Percentiles rank a stretch among this genome's conserved stretches.
Evolutionary conservation across 2,888 invertebrate species (phyloP).

Genomic region (Eupelmus urozonus): DNA sequence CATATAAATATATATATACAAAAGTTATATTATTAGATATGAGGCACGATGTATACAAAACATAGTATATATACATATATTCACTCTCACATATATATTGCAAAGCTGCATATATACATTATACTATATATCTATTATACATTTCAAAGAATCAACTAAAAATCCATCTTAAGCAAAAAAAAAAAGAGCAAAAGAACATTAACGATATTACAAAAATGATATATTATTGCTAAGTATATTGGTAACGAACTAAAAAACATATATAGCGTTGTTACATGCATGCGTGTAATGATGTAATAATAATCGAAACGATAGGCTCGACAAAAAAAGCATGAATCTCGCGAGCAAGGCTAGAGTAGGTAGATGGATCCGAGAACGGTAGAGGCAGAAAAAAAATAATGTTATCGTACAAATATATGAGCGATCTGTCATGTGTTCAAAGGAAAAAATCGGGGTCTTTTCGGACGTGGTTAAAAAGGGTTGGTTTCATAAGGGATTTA

Average conservation of each 20-base stretch:
- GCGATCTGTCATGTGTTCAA: constrained; percentile 77
- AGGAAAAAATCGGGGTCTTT: constrained; percentile 65
- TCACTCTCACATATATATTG: constrained; percentile 53
- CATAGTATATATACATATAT: constrained; percentile 59
- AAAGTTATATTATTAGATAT: constrained; percentile 60
- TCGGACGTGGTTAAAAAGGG: constrained; percentile 63
- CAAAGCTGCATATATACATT: constrained; percentile 58
- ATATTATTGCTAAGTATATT: constrained; percentile 61
- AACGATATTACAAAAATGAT: constrained; percentile 62
- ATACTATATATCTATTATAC: constrained; percentile 59
- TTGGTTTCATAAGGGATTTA: constrained; percentile 67
- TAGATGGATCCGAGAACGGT: constrained; percentile 68
- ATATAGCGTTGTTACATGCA: constrained; percentile 62
- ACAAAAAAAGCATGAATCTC: constrained; percentile 71
- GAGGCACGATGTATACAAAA: constrained; percentile 64
- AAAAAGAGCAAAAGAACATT: constrained; percentile 49
- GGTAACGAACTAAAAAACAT: constrained; percentile 58
- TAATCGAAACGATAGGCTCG: constrained; percentile 70
- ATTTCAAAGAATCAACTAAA: constrained; percentile 52
- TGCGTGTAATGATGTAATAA: constrained; percentile 66
- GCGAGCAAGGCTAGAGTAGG: constrained; percentile 76
- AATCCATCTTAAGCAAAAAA: constrained; percentile 38
- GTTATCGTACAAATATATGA: constrained; percentile 75
- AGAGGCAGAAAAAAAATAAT: constrained; percentile 63
- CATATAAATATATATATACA: constrained; percentile 60